These are phyloP conservation scores for Calyptomena viridis DNA, from an alignment of 2,113 vertebrate species.

Conservation along the genomic window DNA sequence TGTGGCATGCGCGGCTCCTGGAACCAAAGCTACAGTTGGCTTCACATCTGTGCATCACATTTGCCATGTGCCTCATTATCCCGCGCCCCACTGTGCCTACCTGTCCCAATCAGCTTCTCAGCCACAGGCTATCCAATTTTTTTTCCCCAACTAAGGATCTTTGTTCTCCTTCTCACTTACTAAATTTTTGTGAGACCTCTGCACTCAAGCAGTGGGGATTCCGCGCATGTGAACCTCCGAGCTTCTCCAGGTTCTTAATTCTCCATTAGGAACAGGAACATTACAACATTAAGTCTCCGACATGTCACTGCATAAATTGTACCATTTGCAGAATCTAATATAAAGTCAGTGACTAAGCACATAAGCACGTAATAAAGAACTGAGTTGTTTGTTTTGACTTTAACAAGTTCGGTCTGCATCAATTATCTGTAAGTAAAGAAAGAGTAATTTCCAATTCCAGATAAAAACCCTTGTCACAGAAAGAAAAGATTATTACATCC, in stretches of 20 bases:
- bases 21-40: constrained; percentile 82
- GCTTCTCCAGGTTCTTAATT: constrained; percentile 77
- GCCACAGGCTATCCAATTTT: constrained; percentile 83
- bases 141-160: constrained; percentile 78
- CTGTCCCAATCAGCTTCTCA: constrained; percentile 83
- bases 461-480: constrained; percentile 61
- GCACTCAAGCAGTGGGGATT: constrained; percentile 79
- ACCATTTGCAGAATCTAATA: constrained; percentile 79
- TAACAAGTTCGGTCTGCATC: constrained; percentile 83
- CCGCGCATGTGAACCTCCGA: constrained; percentile 71
- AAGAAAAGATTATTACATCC: constrained; percentile 57
- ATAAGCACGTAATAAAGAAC: constrained; percentile 78
- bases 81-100: constrained; percentile 83
- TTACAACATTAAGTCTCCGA: constrained; percentile 76
- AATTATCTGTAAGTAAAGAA: constrained; percentile 77
- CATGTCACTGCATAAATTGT: constrained; percentile 82
- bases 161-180: constrained; percentile 89
- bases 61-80: constrained; percentile 84
- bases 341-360: constrained; percentile 71
- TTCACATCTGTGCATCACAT: constrained; percentile 93
- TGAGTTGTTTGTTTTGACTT: constrained; percentile 83
- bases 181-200: constrained; percentile 85
- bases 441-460: constrained; percentile 70
- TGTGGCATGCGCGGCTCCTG: constrained; percentile 80
- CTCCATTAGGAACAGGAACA: constrained; percentile 78